A percentile compares a stretch with the other conserved stretches of the same genome.
These are phyloP conservation scores for Hyaena hyaena DNA, from an alignment of 2,113 vertebrate genomes.

Conservation along the genomic window DNA sequence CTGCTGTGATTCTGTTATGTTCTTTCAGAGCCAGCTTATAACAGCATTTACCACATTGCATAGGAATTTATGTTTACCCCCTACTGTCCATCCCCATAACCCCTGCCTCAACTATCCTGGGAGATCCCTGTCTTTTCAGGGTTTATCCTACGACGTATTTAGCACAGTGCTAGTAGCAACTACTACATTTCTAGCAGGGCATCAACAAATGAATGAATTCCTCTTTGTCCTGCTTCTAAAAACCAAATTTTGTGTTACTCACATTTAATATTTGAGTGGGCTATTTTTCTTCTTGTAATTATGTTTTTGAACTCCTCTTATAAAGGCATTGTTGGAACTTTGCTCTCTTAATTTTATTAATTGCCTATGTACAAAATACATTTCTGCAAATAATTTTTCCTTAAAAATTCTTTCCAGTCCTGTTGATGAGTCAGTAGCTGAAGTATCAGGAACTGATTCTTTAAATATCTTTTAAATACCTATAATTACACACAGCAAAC, in stretches of 20 bases:
- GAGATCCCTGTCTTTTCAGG: background rate
- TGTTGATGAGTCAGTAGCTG: conserved; percentile 17
- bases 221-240: conserved; percentile 16
- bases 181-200: background rate
- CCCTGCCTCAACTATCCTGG: background rate
- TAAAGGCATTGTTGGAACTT: background rate
- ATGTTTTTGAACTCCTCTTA: conserved; percentile 3
- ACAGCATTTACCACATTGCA: background rate
- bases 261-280: background rate
- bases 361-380: conserved; percentile 10
- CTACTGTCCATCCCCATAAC: background rate
- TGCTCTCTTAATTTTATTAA: conserved; percentile 10
- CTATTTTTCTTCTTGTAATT: background rate
- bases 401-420: conserved; percentile 33
- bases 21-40: background rate
- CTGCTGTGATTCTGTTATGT: background rate
- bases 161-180: background rate
- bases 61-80: background rate
- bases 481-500: background rate
- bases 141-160: background rate
- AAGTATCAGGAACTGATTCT: conserved; percentile 27
- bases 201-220: background rate
- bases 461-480: conserved; percentile 37
- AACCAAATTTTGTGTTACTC: background rate
- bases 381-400: background rate